Base-by-base conservation (phyloP, 2,888 invertebrate genomes). In the Ophion costatus region DNA sequence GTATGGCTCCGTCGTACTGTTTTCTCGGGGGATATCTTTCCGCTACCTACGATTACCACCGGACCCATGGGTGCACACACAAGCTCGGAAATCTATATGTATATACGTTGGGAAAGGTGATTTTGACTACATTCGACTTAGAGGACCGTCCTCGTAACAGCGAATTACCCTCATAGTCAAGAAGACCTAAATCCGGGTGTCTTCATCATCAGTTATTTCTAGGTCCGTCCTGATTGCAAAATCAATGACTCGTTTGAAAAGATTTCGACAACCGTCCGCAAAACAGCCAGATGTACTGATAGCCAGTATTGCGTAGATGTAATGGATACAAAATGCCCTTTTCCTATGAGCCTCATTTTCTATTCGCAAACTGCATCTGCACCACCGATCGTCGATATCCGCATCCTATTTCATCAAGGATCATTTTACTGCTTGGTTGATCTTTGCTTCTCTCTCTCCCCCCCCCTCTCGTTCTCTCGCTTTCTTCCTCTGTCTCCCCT, bases 381-480 rank as follows among this genome's bases (percentile, higher is more conserved):
- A 69, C 42, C 67, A 78, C 76, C 80, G 77, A 80, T 80, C 77
- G 63, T 80, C 80, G 80, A 69, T 76, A 85, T 85, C 80, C 77
- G 77, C 69, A 83, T 80, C 77, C 82, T 76, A 73, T 69, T 74
- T 75, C 70, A 80, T 80, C 82, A 83, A 84, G 64, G 70, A 81
- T 75, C 42, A 61, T 57, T 57, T 66, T 51, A 38, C 42, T 63
- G 56, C 38, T 76, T 42, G 33, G 73, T 63, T 69, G 29, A 20
- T 66, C 66, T 64, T 64, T n/a, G 24, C 45, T 24, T 51, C 22
- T 71, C 45, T 45, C 20, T 33, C 79, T 69, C 17, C 59, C 74
- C 45, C 24, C 63, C 70, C 45, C 42, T 33, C 51, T 63, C 45
- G 51, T 42, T 56, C 22, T 70, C 38, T 38, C 38, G 6, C 38